These are phyloP conservation scores for Hyaena hyaena DNA, from an alignment of 2,113 vertebrate genomes.

Conservation along the genomic window DNA sequence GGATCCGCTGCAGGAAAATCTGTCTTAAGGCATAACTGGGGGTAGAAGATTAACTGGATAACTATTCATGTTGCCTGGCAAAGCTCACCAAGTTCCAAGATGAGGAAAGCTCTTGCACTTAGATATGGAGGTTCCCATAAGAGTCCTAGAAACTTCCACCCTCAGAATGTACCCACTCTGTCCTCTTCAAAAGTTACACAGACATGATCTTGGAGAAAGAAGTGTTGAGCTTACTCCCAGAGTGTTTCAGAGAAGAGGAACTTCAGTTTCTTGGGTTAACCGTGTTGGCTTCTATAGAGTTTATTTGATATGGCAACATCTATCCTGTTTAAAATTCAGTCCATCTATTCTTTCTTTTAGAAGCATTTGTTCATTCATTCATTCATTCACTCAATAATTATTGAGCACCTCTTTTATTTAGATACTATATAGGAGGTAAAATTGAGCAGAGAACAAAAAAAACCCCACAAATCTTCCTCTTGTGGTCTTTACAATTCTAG, in stretches of 20 bases:
- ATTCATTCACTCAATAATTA: neutral
- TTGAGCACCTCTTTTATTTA: neutral
- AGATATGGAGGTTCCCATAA: neutral
- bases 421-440: neutral
- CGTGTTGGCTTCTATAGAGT: neutral
- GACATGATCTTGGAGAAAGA: neutral
- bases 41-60: neutral
- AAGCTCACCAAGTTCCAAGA: neutral
- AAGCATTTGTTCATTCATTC: neutral
- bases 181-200: neutral
- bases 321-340: neutral
- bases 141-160: neutral
- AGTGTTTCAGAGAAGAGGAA: neutral
- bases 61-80: neutral
- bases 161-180: neutral
- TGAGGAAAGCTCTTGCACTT: neutral
- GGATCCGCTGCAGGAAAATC: neutral
- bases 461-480: slow-evolving; percentile 11
- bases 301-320: neutral
- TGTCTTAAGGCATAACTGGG: neutral
- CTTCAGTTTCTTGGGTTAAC: neutral
- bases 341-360: neutral
- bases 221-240: neutral
- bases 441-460: neutral
- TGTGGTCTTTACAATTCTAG: neutral